These are phyloP conservation scores for Limnephilus auricula DNA, from an alignment of 2,888 invertebrate genomes.

Conservation along the genomic window DNA sequence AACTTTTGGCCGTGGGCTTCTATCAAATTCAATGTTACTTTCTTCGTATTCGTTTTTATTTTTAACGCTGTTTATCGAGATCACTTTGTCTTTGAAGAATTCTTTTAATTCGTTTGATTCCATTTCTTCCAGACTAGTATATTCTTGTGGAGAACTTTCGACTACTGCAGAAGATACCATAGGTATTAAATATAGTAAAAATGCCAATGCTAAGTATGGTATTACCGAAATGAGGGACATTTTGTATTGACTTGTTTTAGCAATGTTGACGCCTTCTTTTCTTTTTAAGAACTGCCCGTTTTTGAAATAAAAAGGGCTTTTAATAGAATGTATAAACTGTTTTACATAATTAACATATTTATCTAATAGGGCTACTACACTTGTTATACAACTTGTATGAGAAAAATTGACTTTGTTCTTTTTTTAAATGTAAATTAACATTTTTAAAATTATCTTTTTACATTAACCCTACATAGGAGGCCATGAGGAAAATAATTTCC, in stretches of 20 bases:
- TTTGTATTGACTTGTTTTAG: neutral
- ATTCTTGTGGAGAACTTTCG: neutral
- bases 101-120: neutral
- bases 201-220: neutral
- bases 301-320: neutral
- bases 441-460: too few species aligned
- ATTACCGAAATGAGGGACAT: neutral
- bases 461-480: too few species aligned
- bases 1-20: constrained; percentile 52
- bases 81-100: constrained; percentile 57
- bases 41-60: constrained; percentile 54
- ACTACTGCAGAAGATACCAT: neutral
- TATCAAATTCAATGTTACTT: constrained; percentile 54
- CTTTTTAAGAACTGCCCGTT: neutral
- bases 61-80: constrained; percentile 48
- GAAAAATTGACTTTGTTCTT: neutral
- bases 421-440: too few species aligned
- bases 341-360: neutral
- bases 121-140: neutral
- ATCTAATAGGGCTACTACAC: neutral
- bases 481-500: too few species aligned
- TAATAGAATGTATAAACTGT: neutral
- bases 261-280: neutral
- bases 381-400: neutral
- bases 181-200: neutral